Evolutionary conservation across 2,888 invertebrate genomes (phyloP).

Genomic region (Portevinia maculata): DNA sequence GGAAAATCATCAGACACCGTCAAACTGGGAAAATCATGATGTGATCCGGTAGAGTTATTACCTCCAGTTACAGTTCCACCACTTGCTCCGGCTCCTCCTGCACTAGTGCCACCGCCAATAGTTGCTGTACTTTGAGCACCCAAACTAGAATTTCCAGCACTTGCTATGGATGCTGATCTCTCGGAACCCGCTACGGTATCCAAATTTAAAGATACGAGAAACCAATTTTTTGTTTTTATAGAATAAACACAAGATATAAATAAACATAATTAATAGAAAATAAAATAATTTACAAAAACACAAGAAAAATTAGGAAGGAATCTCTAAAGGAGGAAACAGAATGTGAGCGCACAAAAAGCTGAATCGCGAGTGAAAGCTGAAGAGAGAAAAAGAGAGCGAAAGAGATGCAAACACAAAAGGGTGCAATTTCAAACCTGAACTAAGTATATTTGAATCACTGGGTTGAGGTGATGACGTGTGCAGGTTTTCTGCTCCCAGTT

Average conservation of each 20-base stretch:
- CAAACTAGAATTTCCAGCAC: constrained; percentile 81
- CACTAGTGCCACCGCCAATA: constrained; percentile 76
- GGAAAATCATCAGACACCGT: constrained; percentile 83
- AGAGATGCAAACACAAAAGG: constrained; percentile 46
- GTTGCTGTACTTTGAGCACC: constrained; percentile 81
- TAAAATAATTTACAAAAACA: constrained; percentile 41
- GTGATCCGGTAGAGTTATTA: constrained; percentile 77
- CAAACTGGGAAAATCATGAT: constrained; percentile 83
- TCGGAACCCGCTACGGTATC: constrained; percentile 81
- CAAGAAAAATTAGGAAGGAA: constrained; percentile 60
- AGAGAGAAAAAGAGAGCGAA: constrained; percentile 59
- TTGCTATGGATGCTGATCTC: constrained; percentile 82
- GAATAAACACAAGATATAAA: constrained; percentile 52
- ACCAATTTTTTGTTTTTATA: constrained; percentile 31
- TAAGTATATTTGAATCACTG: constrained; percentile 85
- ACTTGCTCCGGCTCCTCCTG: constrained; percentile 73
- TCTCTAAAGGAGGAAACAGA: constrained; percentile 46
- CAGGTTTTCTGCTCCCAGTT: constrained; percentile 85
- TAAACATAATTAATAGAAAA: constrained; percentile 39
- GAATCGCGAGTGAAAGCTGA: constrained; percentile 69
- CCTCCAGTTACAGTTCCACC: constrained; percentile 64
- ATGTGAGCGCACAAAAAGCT: constrained; percentile 72
- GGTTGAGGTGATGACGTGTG: constrained; percentile 83
- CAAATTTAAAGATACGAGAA: constrained; percentile 52
- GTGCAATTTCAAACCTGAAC: constrained; percentile 85